Base-by-base conservation (phyloP, 2,888 invertebrate genomes). In the Mactromeris polynyma region DNA sequence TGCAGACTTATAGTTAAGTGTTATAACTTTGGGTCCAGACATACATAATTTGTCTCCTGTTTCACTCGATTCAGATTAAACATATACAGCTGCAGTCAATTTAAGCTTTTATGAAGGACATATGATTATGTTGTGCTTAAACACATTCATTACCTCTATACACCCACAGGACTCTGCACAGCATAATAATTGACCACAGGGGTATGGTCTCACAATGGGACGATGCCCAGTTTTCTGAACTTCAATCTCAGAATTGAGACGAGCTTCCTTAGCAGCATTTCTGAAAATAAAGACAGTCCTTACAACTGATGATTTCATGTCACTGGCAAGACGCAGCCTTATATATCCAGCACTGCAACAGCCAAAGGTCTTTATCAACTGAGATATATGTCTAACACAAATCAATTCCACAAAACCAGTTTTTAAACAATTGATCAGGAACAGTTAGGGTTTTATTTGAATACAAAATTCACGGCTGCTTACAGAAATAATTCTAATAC, bases 171-270 rank as follows among this genome's bases (percentile, higher is more conserved):
- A 88, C 31, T 91, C 83, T 73, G 94, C 93, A 89, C 93, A 93
- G 91, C 96, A 96, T 80, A 98, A 98, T 95, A 98, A 98, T 89
- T 97, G 97, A 26, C 98, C 98, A 96, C 97, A 97, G 17, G 96
- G 96, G 94, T 97, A 97, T 0, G 98, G 98, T 94, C 98, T 98
- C 93, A 99, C 98, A 94, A 97, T 97, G 36, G 99, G 97, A 0
- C 98, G 97, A 93, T 97, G 97, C 64, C 98, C 98, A 69, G 97
- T 97, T 89, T 98, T 98, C 96, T 98, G 98, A 89, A 98, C 97
- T 96, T 98, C 98, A 95, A 98, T 97, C 95, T 99, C 98, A 93
- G 96, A 96, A 85, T 94, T 94, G 38, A 95, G 81, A 78, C 92
- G 92, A 0, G 96, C 96, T 81, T 96, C 96, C 40, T 90, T 84